These are phyloP conservation scores for Achlya flavicornis DNA, from an alignment of 2,888 invertebrate genomes.

Conservation along the genomic window DNA sequence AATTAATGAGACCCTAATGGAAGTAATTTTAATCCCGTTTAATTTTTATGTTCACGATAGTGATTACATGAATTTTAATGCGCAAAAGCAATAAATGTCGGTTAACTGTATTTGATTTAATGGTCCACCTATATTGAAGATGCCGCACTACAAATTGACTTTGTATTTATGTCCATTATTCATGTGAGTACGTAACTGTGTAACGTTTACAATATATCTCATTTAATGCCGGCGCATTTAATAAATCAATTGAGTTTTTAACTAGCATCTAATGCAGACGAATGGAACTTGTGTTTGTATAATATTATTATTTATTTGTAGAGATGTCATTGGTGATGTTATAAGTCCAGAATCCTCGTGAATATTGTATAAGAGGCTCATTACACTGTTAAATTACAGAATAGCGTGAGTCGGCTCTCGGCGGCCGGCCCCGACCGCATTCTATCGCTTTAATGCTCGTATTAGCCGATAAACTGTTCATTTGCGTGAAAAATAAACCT, in stretches of 20 bases:
- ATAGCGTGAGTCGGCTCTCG: conserved; percentile 56
- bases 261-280: conserved; percentile 13
- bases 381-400: conserved; percentile 68
- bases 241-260: conserved; percentile 46
- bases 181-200: conserved; percentile 40
- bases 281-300: not conserved
- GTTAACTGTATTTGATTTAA: conserved; percentile 63
- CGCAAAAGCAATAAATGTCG: conserved; percentile 71
- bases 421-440: conserved; percentile 52
- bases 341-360: conserved; percentile 29
- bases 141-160: conserved; percentile 62
- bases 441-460: conserved; percentile 58
- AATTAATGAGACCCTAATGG: conserved; percentile 79
- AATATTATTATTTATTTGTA: conserved; percentile 5
- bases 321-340: conserved; percentile 26
- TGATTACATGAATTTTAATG: conserved; percentile 74
- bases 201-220: conserved; percentile 50
- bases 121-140: conserved; percentile 58
- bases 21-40: conserved; percentile 72
- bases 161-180: conserved; percentile 52
- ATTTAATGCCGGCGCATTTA: conserved; percentile 50
- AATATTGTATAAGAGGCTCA: conserved; percentile 50
- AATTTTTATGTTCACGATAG: conserved; percentile 65
- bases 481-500: conserved; percentile 67
- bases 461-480: conserved; percentile 63